Evolutionary conservation across 2,113 vertebrate genomes (phyloP), one percentile per base, ranked within the genome.

Genomic region (Elephantulus edwardii): DNA sequence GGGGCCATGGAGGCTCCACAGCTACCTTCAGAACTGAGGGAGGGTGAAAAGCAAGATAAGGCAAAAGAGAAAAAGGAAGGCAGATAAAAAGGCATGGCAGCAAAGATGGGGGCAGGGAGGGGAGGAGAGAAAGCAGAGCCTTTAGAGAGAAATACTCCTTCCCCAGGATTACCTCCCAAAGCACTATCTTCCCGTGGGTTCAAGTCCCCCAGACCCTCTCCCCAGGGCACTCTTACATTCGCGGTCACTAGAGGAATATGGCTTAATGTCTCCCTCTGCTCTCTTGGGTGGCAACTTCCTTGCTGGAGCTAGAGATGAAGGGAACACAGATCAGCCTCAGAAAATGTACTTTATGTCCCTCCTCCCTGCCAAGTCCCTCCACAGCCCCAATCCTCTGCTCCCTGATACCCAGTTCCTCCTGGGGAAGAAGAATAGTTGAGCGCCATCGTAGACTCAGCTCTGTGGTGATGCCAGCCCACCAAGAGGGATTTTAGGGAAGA

Each of bases 211-310:
- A 19, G 56, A 12, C 19, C 9, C 86, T 58, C 42, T 3, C 9
- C 24, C 64, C 58, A 20, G 2, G 42, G 35, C 58, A 46, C 56
- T 89, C 98, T 98, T 97, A 99, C 98, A 98, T 91, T 98, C 98
- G 96, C 98, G 98, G 96, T 98, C 98, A 89, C 97, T 97, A 35
- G 98, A 95, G 14, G 98, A 99, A 89, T 99, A 99, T 1, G 98
- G 98, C 80, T 99, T 99, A 95, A 99, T 98, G 87, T 99, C 98
- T 94, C 98, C 98, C 62, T 99, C 98, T 3, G 97, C 93, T 92
- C 98, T 98, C 97, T 97, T 99, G 71, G 97, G 97, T 87, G 97
- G 98, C 95, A 97, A 94, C 91, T 98, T 98, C 96, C 98, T 98
- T 91, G 97, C 93, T 87, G 97, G 96, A 89, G 96, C 97, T 97